Evolutionary conservation across 2,113 vertebrate species (phyloP), one percentile per base, ranked within the genome.

Genomic region (Pedionomus torquatus): DNA sequence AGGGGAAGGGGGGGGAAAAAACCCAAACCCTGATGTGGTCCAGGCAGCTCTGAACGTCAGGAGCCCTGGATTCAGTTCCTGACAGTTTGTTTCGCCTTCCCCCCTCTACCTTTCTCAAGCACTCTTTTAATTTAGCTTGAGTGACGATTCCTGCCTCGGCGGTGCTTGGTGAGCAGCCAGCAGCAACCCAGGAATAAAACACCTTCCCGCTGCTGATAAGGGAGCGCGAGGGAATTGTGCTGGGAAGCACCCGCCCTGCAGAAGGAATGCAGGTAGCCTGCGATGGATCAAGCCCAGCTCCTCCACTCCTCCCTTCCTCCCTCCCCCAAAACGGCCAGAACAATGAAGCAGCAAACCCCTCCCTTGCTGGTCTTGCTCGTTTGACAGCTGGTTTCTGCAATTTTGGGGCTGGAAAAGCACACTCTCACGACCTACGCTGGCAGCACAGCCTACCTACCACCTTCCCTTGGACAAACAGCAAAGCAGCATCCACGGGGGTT

Each of bases 111-210:
- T n/a, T 84, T 76, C 44, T 95, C 69, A 78, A 94, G 57, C 61
- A 81, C 46, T 90, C 90, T 95, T 95, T 90, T 97, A 92, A 97
- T 94, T 96, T 79, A 92, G 70, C 80, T 72, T 91, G 90, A 97
- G 90, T 89, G 91, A 95, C 19, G 3, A 79, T 72, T 91, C 39
- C 90, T 87, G 57, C 81, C 92, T 96, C 80, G 79, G 78, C 90
- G 69, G 61, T 92, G 86, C 61, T 89, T 96, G 92, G 86, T 92
- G 90, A 92, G 75, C 79, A 94, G 92, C 92, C 94, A 95, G 86
- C 64, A 90, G 86, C 61, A 94, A 24, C 15, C 61, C 61, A 71
- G 81, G 68, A 90, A 93, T 89, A 97, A 95, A 96, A 90, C 95
- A 92, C 92, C 96, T 94, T 95, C 37, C 61, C 49, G 2, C 0